phyloP scores from a whole-genome alignment of 2,113 vertebrate species.

The Alosa alosa region DNA sequence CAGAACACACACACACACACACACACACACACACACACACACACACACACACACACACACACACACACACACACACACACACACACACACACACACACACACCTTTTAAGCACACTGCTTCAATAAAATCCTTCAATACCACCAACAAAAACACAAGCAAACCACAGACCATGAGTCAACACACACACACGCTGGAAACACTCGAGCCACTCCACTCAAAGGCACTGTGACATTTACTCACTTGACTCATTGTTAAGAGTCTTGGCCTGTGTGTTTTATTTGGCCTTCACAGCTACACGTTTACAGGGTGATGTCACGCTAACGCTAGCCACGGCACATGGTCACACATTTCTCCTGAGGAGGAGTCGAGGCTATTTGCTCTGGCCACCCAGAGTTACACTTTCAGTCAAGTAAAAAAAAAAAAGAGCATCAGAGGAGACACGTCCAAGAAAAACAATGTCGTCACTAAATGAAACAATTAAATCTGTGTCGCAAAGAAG shows the following conservation, averaged over 20 bases:
- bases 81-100: background rate
- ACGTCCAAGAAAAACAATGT: no score
- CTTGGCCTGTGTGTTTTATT: constrained; percentile 44
- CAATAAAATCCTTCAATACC: background rate
- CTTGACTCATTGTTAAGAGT: constrained; percentile 21
- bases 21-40: background rate
- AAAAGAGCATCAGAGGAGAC: background rate
- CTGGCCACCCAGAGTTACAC: background rate
- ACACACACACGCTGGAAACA: background rate
- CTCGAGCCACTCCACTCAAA: background rate
- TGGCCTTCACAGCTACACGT: constrained; percentile 42
- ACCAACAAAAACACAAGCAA: background rate
- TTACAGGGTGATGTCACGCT: constrained; percentile 53
- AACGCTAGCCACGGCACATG: background rate
- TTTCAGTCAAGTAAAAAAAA: background rate
- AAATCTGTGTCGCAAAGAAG: no score
- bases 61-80: background rate
- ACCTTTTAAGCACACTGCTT: background rate
- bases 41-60: background rate
- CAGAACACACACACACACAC: constrained; percentile 34
- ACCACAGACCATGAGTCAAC: background rate
- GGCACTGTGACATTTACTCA: background rate
- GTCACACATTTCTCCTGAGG: background rate
- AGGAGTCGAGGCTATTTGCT: background rate
- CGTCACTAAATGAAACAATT: no score